Percentiles rank a stretch among this genome's conserved stretches.
phyloP scores from a whole-genome alignment of 2,888 invertebrate genomes.

The Parnassius smintheus region DNA sequence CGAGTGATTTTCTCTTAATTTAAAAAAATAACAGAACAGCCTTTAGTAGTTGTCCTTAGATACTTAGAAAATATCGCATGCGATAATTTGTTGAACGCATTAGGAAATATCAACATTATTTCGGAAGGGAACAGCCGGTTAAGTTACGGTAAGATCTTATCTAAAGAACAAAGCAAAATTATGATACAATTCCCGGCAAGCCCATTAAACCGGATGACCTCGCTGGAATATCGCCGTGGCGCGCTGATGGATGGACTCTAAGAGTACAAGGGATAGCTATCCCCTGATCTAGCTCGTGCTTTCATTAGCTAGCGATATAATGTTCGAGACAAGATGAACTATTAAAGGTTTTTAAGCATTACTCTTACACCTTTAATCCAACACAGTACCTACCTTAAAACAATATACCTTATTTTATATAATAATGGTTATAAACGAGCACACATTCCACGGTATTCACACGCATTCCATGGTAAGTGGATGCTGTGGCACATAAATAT shows the following conservation, averaged over 20 bases:
- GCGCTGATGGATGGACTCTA: neutral
- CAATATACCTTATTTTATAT: too few species aligned
- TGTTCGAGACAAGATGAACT: too few species aligned
- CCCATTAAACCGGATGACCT: neutral
- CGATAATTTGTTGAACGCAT: neutral
- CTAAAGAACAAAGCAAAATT: neutral
- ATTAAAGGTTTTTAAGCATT: too few species aligned
- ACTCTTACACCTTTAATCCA: too few species aligned
- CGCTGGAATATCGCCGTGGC: neutral
- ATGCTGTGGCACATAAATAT: too few species aligned
- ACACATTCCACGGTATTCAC: too few species aligned
- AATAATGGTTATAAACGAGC: too few species aligned
- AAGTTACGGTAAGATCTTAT: neutral
- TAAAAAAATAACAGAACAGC: too few species aligned
- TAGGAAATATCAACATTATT: neutral
- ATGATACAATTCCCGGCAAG: neutral
- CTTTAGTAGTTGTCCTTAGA: too few species aligned
- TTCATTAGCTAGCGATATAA: neutral
- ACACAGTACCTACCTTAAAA: too few species aligned
- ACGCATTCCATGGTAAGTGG: too few species aligned
- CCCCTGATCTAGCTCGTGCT: neutral
- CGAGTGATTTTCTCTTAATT: too few species aligned
- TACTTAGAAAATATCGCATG: neutral
- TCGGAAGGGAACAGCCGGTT: neutral
- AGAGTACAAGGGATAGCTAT: neutral